A percentile compares a stretch with the other conserved stretches of the same genome.
Conservation (phyloP, 2,797 vertebrate genomes). For the Diplodus sargus region DNA sequence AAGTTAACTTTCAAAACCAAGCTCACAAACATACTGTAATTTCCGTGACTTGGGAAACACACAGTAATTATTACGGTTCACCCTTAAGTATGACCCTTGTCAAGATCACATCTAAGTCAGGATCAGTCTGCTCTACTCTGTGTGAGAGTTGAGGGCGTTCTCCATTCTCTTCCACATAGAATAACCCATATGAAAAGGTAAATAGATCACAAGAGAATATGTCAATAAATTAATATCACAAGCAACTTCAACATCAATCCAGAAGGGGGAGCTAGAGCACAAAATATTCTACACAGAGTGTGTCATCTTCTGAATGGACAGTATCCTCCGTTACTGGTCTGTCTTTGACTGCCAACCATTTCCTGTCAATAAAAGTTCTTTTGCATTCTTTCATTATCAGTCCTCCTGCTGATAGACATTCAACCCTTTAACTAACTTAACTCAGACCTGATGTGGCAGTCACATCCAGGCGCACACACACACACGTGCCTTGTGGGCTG, state of each 20-base stretch:
- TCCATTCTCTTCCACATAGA: not conserved
- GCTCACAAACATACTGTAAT: not conserved
- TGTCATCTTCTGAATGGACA: not conserved
- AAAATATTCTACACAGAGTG: constrained; percentile 23
- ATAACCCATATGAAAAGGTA: not conserved
- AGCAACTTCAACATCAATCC: constrained; percentile 35
- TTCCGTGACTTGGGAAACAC: not conserved
- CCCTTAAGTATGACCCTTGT: not conserved
- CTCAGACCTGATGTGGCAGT: constrained; percentile 32
- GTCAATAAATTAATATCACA: not conserved
- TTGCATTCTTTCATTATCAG: constrained; percentile 43
- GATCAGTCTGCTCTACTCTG: not conserved
- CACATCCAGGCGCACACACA: constrained; percentile 3
- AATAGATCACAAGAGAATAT: not conserved
- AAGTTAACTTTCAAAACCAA: not conserved
- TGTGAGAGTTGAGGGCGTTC: not conserved
- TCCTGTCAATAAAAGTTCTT: constrained; percentile 47
- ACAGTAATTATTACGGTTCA: not conserved
- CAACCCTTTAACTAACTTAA: constrained; percentile 22
- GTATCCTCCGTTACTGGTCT: not conserved
- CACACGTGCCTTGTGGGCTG: constrained; percentile 13
- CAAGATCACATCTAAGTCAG: not conserved
- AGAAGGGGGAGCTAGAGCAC: constrained; percentile 69
- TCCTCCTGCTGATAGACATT: constrained; percentile 29
- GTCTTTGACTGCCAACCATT: constrained; percentile 55